These are phyloP conservation scores for Formica exsecta DNA, from an alignment of 1,140 invertebrate species.

Conservation along the genomic window DNA sequence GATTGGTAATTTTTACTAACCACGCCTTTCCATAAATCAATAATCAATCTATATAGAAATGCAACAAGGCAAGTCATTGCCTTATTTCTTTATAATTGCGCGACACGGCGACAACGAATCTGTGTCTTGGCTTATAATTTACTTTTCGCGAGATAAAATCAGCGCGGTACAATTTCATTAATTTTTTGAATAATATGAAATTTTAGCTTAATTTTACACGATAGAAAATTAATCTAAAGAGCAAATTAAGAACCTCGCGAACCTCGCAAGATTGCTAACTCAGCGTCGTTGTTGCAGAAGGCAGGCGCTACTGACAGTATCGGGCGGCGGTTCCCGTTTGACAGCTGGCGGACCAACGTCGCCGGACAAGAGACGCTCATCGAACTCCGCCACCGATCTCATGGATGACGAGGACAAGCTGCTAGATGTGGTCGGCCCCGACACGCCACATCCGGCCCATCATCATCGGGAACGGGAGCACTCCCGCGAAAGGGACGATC, in stretches of 20 bases:
- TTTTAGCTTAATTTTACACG: neutral
- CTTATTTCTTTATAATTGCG: neutral
- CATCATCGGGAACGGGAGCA: constrained; percentile 85
- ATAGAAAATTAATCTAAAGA: neutral
- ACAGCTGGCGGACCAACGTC: constrained; percentile 89
- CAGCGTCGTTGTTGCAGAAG: constrained; percentile 89
- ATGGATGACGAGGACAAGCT: constrained; percentile 94
- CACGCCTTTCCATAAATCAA: constrained; percentile 61
- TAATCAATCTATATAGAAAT: constrained; percentile 42
- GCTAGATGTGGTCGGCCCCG: constrained; percentile 95
- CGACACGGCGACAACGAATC: neutral
- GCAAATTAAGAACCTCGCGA: neutral
- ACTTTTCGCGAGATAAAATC: neutral
- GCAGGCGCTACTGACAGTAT: constrained; percentile 86
- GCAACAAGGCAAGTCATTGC: neutral
- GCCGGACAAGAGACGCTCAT: constrained; percentile 90
- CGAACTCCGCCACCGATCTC: constrained; percentile 87
- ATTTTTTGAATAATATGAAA: neutral
- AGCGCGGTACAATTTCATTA: constrained; percentile 1
- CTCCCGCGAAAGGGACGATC: constrained; percentile 83
- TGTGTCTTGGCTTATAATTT: neutral
- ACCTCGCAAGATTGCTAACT: constrained; percentile 82
- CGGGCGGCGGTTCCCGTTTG: constrained; percentile 84
- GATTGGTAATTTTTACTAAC: constrained; percentile 48
- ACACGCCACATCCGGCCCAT: constrained; percentile 90